Percentiles rank a stretch among this genome's conserved stretches.
Conservation (phyloP, 92 coral and sea anemone genomes). For the Palythoa grandis region DNA sequence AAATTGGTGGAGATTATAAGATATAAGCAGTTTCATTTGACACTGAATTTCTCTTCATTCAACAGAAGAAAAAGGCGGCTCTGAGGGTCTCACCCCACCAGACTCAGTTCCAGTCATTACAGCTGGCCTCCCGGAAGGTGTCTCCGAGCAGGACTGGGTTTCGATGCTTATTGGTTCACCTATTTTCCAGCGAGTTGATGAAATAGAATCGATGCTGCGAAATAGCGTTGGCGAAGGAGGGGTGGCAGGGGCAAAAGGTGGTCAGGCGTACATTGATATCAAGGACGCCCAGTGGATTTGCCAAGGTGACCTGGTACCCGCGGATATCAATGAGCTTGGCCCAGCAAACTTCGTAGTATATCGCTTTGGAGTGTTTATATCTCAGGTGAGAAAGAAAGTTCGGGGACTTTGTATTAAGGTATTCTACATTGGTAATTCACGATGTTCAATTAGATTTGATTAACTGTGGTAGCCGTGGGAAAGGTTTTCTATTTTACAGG, state of each 20-base stretch:
- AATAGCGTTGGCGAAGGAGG: conserved; percentile 94
- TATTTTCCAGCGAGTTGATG: conserved; percentile 90
- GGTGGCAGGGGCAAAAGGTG: conserved; percentile 90
- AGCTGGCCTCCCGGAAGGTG: conserved; percentile 84
- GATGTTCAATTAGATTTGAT: background rate
- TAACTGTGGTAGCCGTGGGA: no score
- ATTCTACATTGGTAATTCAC: no score
- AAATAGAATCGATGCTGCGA: conserved; percentile 89
- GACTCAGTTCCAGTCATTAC: conserved; percentile 68
- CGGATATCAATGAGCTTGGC: conserved; percentile 91
- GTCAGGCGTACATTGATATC: conserved; percentile 90
- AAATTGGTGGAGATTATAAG: background rate
- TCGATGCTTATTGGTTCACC: conserved; percentile 96
- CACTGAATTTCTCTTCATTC: background rate
- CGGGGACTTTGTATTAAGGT: background rate
- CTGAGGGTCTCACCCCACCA: conserved; percentile 15
- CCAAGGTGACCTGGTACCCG: conserved; percentile 91
- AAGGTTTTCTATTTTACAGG: no score
- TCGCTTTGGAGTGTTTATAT: conserved; percentile 95
- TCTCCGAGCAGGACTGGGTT: conserved; percentile 97
- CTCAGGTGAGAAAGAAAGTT: conserved; percentile 14
- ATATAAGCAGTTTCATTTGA: background rate
- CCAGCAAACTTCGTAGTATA: conserved; percentile 97
- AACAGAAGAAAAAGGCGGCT: conserved; percentile 23
- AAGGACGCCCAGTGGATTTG: conserved; percentile 99